phyloP scores from a whole-genome alignment of 2,888 invertebrate genomes.

The Xanthia icteritia region DNA sequence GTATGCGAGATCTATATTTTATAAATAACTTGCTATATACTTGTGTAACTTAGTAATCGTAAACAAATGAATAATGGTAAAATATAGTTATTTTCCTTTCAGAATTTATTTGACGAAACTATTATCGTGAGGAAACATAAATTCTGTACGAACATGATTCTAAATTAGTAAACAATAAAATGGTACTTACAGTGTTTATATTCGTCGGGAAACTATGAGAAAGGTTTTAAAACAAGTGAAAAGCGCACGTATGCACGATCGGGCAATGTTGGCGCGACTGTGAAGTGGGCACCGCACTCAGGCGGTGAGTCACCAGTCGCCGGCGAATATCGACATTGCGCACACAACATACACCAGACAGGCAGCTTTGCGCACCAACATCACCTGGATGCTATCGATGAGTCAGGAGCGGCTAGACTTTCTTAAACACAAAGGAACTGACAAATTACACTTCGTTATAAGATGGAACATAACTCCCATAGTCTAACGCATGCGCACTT shows the following conservation, averaged over 20 bases:
- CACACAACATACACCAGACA: constrained; percentile 52
- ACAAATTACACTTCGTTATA: not conserved
- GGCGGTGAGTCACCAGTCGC: constrained; percentile 70
- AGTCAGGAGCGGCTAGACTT: constrained; percentile 13
- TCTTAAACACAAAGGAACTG: constrained; percentile 19
- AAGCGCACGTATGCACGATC: constrained; percentile 73
- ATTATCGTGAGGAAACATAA: not conserved
- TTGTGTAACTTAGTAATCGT: not conserved
- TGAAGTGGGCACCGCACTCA: constrained; percentile 62
- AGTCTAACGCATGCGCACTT: constrained; percentile 9
- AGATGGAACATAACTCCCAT: not conserved
- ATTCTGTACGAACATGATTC: not conserved
- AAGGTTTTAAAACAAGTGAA: constrained; percentile 62
- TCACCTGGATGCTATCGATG: constrained; percentile 32
- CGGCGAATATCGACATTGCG: constrained; percentile 68
- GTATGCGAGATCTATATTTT: not conserved
- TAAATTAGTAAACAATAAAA: constrained; percentile 5
- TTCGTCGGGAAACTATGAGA: constrained; percentile 21
- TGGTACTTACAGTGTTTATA: constrained; percentile 65
- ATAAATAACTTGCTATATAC: not conserved
- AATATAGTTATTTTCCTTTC: not conserved
- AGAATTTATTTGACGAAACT: not conserved
- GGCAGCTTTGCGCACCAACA: constrained; percentile 41
- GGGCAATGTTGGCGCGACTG: constrained; percentile 71
- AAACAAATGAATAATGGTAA: constrained; percentile 27